These are phyloP conservation scores for Myiagra hebetior DNA, from an alignment of 2,113 vertebrate species.

Conservation along the genomic window DNA sequence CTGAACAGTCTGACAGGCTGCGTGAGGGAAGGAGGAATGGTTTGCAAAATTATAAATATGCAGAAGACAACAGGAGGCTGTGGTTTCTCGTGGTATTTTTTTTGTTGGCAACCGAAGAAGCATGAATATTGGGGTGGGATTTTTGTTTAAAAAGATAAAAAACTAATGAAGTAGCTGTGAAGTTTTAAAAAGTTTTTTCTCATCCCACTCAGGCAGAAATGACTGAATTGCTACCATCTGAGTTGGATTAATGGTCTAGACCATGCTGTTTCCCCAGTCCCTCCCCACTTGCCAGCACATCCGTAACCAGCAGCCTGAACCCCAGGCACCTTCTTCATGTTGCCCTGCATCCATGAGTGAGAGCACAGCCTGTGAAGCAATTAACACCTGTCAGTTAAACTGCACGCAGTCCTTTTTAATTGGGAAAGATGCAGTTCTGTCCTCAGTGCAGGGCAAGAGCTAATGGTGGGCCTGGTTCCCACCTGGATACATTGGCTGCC, in stretches of 20 bases:
- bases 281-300: neutral
- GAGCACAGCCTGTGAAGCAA: neutral
- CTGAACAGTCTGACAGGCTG: neutral
- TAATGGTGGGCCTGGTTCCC: rapidly evolving
- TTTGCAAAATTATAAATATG: neutral
- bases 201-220: neutral
- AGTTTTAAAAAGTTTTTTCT: neutral
- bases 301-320: neutral
- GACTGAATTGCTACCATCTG: neutral
- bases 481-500: neutral
- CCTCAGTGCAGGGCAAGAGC: neutral
- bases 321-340: rapidly evolving
- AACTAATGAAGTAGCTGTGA: neutral
- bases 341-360: neutral
- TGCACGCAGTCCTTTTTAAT: neutral
- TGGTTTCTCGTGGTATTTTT: neutral
- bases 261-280: neutral
- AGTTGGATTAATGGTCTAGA: neutral
- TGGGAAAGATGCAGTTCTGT: neutral
- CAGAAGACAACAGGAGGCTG: neutral
- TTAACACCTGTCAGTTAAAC: neutral
- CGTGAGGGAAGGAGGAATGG: neutral
- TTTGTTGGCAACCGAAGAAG: neutral
- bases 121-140: neutral
- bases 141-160: neutral